Base-by-base conservation (phyloP, 2,797 vertebrate genomes). In the Xerus rutilus region DNA sequence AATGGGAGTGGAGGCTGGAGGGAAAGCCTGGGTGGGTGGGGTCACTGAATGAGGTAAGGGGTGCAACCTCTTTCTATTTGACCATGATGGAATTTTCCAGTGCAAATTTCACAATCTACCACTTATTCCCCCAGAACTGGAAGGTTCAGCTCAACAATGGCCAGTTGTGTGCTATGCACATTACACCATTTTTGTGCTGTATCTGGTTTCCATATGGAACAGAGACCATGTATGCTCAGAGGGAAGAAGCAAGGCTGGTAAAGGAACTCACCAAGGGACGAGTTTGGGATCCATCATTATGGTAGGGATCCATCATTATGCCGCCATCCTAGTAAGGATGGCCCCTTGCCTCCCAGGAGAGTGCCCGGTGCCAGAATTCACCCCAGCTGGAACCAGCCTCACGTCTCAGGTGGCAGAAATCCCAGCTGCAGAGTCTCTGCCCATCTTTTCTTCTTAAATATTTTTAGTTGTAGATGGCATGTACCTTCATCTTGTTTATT, bases 281-380 rank as follows among this genome's bases (percentile, higher is more conserved):
- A 25, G 43, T 13, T 49, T 57, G 21, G n/a, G 57, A 13, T 12
- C 49, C 49, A 49, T 49, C 21, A 39, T 39, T 39, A 39, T 54
- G 45, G 45, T n/a, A 57, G 0, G 4, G 18, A 25, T 30, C 13
- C 49, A 39, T 57, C 30, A 11, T 20, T 2, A 20, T 3, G 43
- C 45, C 47, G 17, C 32, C 35, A 54, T 25, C 17, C n/a, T 65
- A 62, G n/a, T 18, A 1, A 47, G 2, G 3, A 32, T 0, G 3
- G 17, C 45, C 52, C 62, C 14, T 0, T 7, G 13, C 18, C 18
- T 12, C 45, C 43, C 0, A 0, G 35, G 35, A 9, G 15, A 64
- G 45, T 30, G 62, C 8, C 23, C 0, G 0, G 4, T 32, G n/a
- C 35, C 17, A 35, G 52, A 39, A 59, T 64, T 47, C 30, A 45